These are phyloP conservation scores for Phrynocephalus guinanensis DNA, from an alignment of 2,797 vertebrate species.

Conservation along the genomic window DNA sequence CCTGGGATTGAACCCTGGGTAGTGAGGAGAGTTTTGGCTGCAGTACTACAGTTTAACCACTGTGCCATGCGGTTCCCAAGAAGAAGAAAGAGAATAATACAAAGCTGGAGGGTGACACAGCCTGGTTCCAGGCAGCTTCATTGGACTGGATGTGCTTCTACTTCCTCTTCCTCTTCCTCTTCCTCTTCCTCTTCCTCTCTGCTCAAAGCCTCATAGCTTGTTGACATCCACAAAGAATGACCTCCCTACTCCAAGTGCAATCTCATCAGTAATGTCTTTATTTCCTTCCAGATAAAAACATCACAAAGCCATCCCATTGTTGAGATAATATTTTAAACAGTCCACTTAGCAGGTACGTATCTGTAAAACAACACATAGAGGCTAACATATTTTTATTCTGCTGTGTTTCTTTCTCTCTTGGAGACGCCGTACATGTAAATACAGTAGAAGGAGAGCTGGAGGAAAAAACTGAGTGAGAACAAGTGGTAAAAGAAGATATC, in stretches of 20 bases:
- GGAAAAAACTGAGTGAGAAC: not conserved
- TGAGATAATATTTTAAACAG: slow-evolving; percentile 17
- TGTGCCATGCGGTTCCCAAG: no score
- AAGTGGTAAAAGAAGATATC: not conserved
- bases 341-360: slow-evolving; percentile 2
- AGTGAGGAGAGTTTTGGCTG: no score
- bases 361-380: not conserved
- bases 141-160: not conserved
- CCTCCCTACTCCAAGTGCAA: not conserved
- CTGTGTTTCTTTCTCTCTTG: not conserved
- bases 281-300: slow-evolving; percentile 2
- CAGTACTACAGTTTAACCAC: no score
- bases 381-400: not conserved
- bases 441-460: not conserved
- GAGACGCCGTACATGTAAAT: not conserved
- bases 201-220: not conserved
- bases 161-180: not conserved
- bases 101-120: not conserved
- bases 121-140: not conserved
- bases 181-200: not conserved
- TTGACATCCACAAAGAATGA: not conserved
- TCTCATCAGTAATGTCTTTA: slow-evolving; percentile 9
- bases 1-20: no score
- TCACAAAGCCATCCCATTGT: not conserved
- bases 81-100: not conserved